Evolutionary conservation across 2,797 vertebrate species (phyloP).

Genomic region (Acanthurus leucopareius): DNA sequence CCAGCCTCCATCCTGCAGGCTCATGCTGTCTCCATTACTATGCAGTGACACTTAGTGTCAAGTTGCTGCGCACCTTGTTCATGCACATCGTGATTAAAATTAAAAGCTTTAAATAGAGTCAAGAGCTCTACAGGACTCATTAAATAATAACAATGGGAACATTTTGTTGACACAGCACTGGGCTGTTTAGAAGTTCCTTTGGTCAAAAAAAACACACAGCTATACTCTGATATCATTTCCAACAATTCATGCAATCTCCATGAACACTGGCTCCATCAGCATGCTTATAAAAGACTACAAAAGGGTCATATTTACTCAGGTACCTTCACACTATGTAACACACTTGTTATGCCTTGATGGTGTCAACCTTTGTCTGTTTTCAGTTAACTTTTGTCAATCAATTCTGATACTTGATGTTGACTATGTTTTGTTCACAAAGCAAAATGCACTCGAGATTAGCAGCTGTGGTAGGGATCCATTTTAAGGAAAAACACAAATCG

Average conservation of each 20-base stretch:
- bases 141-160: constrained; percentile 66
- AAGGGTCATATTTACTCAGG: constrained; percentile 62
- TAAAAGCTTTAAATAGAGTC: constrained; percentile 51
- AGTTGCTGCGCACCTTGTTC: constrained; percentile 55
- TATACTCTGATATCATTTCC: constrained; percentile 58
- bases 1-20: constrained; percentile 57
- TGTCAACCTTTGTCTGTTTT: constrained; percentile 86
- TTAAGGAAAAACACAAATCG: background rate
- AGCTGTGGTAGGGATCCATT: constrained; percentile 80
- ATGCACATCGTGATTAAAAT: constrained; percentile 32
- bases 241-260: constrained; percentile 75
- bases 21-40: constrained; percentile 51
- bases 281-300: constrained; percentile 64
- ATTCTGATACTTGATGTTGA: constrained; percentile 87
- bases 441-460: constrained; percentile 87
- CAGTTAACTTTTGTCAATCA: constrained; percentile 85
- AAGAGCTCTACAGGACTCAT: constrained; percentile 51
- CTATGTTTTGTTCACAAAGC: constrained; percentile 87
- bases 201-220: constrained; percentile 42
- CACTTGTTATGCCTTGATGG: constrained; percentile 82
- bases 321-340: constrained; percentile 73
- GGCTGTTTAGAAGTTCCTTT: constrained; percentile 51
- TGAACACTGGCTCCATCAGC: constrained; percentile 77
- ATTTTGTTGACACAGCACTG: constrained; percentile 65
- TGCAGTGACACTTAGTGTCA: constrained; percentile 61